Percentiles rank a stretch among this genome's conserved stretches.
Conservation (phyloP, 2,888 invertebrate genomes). For the Capitulum mitella region DNA sequence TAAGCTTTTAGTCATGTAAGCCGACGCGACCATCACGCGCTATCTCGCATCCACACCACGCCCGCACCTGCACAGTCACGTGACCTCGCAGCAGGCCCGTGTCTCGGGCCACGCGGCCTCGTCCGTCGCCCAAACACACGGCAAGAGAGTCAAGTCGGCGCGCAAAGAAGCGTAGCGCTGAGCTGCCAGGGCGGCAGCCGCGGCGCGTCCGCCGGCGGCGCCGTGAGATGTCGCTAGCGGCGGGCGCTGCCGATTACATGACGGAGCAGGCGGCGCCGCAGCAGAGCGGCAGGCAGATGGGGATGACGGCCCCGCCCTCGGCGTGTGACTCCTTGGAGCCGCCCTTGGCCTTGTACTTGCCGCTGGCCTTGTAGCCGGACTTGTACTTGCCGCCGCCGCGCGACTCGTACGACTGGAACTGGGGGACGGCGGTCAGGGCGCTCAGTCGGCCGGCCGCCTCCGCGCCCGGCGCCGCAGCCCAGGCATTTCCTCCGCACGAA, state of each 20-base stretch:
- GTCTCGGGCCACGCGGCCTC: not conserved
- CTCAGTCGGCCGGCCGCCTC: too few relatives aligned
- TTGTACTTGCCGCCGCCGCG: conserved; percentile 25
- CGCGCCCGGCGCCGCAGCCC: too few relatives aligned
- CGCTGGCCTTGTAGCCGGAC: conserved; percentile 35
- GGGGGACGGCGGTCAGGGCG: not conserved
- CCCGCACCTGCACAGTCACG: not conserved
- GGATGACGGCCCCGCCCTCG: conserved; percentile 37
- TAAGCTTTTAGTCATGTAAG: not conserved
- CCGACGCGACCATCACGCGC: not conserved
- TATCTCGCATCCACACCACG: not conserved
- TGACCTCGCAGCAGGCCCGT: not conserved
- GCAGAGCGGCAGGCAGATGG: conserved; percentile 37
- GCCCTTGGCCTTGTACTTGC: conserved; percentile 22
- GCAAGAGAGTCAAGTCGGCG: not conserved
- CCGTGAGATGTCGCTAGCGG: not conserved
- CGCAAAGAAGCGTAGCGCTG: too few relatives aligned
- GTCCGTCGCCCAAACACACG: not conserved
- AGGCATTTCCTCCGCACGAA: too few relatives aligned
- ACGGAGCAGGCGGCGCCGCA: conserved; percentile 37
- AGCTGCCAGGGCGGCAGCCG: not conserved
- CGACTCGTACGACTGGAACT: conserved; percentile 20
- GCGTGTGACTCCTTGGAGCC: conserved; percentile 31
- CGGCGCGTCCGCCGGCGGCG: not conserved
- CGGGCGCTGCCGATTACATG: conserved; percentile 32